Base-by-base conservation (phyloP, 1,140 invertebrate species). In the Chironomus striatipennis region DNA sequence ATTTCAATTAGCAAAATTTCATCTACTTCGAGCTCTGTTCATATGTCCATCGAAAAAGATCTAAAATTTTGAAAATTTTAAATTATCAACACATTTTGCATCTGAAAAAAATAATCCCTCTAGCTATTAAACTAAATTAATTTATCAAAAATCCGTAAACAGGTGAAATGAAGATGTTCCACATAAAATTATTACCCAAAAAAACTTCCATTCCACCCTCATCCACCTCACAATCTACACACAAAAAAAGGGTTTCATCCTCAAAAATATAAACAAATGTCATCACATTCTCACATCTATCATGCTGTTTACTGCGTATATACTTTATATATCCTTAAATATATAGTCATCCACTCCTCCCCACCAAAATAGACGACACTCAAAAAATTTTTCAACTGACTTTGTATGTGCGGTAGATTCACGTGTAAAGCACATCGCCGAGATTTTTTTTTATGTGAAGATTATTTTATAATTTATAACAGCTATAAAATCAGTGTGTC, bases 401-500 rank as follows among this genome's bases (percentile, higher is more conserved):
- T 10, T 47, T 47, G 43, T 47, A 47, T 34, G 24, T 34, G 24
- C 24, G 24, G 24, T 34, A 34, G 24, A 34, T 47, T 47, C 43
- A 47, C 43, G 43, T 47, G 43, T 47, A 10, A 47, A 47, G 43
- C 43, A 47, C 43, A 34, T 34, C 43, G 43, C 8, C 43, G 43
- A 8, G 9, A 15, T 47, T 47, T 2, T 47, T 47, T 9, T 47
- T 15, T 47, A 15, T 47, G 15, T 47, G 43, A 47, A 47, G 43
- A 47, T 47, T 47, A 47, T 47, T 47, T 47, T 15, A 67, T 67
- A 67, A 67, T 67, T 67, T 67, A 67, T 67, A 67, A 67, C 64
- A 67, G 64, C n/a, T n/a, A 20, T 67, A 67, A 67, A 67, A 67
- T 67, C 64, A 67, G 64, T 20, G 64, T 67, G 64, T 67, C 64